Evolutionary conservation across 2,888 invertebrate species (phyloP).

Genomic region (Eupithecia tripunctaria): DNA sequence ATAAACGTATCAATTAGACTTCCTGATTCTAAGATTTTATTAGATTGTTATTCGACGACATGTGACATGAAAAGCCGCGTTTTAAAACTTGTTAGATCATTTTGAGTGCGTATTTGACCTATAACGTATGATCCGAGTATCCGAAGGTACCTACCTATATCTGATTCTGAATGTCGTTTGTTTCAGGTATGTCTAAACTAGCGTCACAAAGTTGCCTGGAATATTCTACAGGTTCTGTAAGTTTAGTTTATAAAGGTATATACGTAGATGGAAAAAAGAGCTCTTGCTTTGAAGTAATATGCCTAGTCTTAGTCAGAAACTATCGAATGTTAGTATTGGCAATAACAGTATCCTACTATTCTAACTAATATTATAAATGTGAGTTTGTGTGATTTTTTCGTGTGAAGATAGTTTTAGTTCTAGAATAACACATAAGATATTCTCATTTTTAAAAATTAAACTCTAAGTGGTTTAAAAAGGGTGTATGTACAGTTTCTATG

Average conservation of each 20-base stretch:
- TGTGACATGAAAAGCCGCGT: not conserved
- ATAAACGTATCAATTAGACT: no score
- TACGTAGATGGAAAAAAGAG: no score
- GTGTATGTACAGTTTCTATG: no score
- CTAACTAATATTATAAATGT: no score
- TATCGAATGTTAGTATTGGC: not conserved
- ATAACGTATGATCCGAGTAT: no score
- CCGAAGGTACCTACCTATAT: not conserved
- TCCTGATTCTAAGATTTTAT: no score
- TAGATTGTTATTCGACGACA: not conserved
- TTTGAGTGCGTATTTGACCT: no score
- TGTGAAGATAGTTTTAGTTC: no score
- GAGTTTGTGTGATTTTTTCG: no score
- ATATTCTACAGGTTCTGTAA: not conserved
- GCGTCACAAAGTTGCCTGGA: not conserved
- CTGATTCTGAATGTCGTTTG: not conserved
- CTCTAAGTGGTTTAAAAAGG: no score
- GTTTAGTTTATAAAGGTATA: not conserved
- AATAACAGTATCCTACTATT: not conserved
- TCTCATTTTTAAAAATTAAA: no score
- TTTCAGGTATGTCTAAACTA: slow-evolving; percentile 21
- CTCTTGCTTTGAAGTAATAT: not conserved
- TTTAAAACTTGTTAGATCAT: not conserved
- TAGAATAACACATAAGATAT: no score
- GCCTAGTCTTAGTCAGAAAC: not conserved